phyloP scores from a whole-genome alignment of 2,113 vertebrate species.

The Notothenia rossii region DNA sequence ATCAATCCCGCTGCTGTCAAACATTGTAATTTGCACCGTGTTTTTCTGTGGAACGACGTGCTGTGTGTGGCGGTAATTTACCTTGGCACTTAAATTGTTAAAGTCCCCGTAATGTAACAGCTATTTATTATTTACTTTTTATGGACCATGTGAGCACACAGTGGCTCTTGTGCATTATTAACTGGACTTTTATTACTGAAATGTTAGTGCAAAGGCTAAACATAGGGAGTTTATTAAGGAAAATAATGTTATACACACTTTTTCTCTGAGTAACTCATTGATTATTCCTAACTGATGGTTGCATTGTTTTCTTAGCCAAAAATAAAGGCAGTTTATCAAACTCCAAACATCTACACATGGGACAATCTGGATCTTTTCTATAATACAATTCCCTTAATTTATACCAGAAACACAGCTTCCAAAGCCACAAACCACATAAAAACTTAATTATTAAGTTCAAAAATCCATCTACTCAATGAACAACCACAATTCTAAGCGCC shows the following conservation, averaged over 20 bases:
- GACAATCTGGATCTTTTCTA: constrained; percentile 10
- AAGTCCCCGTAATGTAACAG: constrained; percentile 62
- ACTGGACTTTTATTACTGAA: constrained; percentile 60
- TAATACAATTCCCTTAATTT: constrained; percentile 23
- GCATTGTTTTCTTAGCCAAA: constrained; percentile 32
- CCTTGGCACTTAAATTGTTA: constrained; percentile 44
- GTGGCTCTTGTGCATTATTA: constrained; percentile 62
- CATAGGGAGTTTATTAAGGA: constrained; percentile 49
- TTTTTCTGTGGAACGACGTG: constrained; percentile 40
- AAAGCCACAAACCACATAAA: constrained; percentile 41
- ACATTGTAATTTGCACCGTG: constrained; percentile 48
- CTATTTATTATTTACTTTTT: constrained; percentile 75
- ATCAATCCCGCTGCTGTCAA: constrained; percentile 64
- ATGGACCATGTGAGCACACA: constrained; percentile 54
- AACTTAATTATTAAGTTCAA: constrained; percentile 38
- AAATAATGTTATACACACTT: constrained; percentile 47
- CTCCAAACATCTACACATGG: not conserved
- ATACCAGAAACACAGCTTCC: constrained; percentile 36
- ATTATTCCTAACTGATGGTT: constrained; percentile 43
- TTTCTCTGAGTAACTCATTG: constrained; percentile 24
- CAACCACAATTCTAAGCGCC: constrained; percentile 24
- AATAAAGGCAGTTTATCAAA: constrained; percentile 22
- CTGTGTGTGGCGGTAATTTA: constrained; percentile 59
- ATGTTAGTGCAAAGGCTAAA: constrained; percentile 50
- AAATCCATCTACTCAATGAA: constrained; percentile 49